Evolutionary conservation across 2,888 invertebrate genomes (phyloP), one percentile per base, ranked within the genome.

Genomic region (Dryomyza anilis): DNA sequence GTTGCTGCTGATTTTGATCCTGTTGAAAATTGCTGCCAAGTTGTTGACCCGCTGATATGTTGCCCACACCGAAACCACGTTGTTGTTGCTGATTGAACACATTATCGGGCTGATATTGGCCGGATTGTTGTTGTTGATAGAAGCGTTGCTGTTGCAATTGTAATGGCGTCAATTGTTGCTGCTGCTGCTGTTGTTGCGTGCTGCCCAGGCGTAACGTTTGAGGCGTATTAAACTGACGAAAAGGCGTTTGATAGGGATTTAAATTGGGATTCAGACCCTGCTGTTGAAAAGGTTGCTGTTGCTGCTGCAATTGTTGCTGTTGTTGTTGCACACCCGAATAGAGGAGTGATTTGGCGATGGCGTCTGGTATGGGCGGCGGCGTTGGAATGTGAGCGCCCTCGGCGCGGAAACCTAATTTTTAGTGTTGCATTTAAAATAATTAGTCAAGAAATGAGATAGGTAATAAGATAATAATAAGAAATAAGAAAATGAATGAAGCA

Each of bases 361-460:
- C 78, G 63, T 78, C 76, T 10, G 80, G 79, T 29, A 79, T 77
- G 43, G 80, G 79, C 14, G 83, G 83, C 6, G 82, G 78, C 16
- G 81, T 77, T 2, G 83, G 83, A 46, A 83, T 77, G 58, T 82
- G 82, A 0, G 82, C 82, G 36, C 83, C 83, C 60, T 83, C 83
- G 6, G 83, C 83, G 0, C 83, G 78, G 64, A 83, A 83, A 4
- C 83, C 80, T 80, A 6, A 12, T n/a, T n/a, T n/a, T n/a, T n/a
- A n/a, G n/a, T n/a, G n/a, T n/a, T n/a, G n/a, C n/a, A n/a, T n/a
- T n/a, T n/a, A n/a, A n/a, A n/a, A n/a, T n/a, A n/a, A n/a, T n/a
- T n/a, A n/a, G n/a, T n/a, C n/a, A n/a, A n/a, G n/a, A n/a, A n/a
- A n/a, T n/a, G n/a, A n/a, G n/a, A n/a, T n/a, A n/a, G n/a, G n/a